Evolutionary conservation across 2,113 vertebrate genomes (phyloP), one percentile per base, ranked within the genome.

Genomic region (Donacobius atricapilla): DNA sequence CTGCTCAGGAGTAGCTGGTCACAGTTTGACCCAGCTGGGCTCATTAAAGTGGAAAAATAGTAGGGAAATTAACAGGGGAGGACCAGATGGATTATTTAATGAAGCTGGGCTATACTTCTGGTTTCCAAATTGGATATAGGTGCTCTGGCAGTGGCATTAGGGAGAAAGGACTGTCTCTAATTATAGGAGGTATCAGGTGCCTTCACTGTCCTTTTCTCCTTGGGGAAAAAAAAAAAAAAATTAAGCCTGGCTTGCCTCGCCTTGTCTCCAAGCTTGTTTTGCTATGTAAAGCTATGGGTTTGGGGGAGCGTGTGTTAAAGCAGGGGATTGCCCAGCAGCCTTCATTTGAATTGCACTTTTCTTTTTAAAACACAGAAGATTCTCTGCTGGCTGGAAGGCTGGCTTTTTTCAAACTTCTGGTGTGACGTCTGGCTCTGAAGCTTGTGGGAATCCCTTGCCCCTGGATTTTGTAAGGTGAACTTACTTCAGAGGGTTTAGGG

Each of bases 161-260:
- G 39, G 51, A 50, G 83, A 45, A 89, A 65, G 58, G 92, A 33
- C 72, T 60, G 27, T 28, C 69, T 95, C 69, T 94, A 94, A 92
- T 90, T 94, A 93, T 83, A 93, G 93, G 65, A 72, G 35, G 30
- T 92, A 78, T 87, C 86, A 92, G 83, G 91, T 96, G 89, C 80
- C 72, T 90, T 69, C 35, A 63, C 33, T 92, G 90, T 60, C 89
- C 76, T 88, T 94, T 93, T 95, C 86, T 86, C 83, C 95, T 94
- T 95, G 91, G 4, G 23, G n/a, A 7, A 37, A 75, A 77, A 70
- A 48, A 73, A 83, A 57, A 42, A 57, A 15, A 80, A 81, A 71
- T 64, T 50, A 90, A 58, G 10, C 39, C n/a, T 48, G 57, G 3
- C 48, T n/a, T 63, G 39, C 4, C 57, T 71, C 1, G 21, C 56